Evolutionary conservation across 2,888 invertebrate species (phyloP).

Genomic region (Thysanoteuthis rhombus): DNA sequence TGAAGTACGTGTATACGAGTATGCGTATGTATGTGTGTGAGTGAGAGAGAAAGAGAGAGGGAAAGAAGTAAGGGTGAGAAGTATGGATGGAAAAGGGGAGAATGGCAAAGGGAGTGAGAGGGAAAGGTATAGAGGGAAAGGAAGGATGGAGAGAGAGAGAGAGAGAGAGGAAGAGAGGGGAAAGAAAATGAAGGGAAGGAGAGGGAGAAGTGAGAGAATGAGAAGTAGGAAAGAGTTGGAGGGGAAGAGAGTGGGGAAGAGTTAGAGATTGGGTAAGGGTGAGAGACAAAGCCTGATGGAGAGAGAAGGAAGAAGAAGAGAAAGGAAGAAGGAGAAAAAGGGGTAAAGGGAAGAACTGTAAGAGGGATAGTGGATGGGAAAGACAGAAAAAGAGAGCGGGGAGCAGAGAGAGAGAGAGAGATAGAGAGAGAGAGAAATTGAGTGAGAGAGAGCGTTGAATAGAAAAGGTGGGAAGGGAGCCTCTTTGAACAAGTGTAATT

Average conservation of each 20-base stretch:
- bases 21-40: no score
- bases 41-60: no score
- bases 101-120: no score
- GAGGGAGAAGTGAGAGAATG: not conserved
- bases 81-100: no score
- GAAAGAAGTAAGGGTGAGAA: no score
- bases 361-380: not conserved
- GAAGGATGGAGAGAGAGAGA: not conserved
- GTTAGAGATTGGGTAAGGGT: not conserved
- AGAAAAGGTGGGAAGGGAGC: not conserved
- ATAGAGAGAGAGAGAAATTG: not conserved
- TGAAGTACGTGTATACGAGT: no score
- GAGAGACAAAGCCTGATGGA: not conserved
- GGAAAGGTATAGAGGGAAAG: no score
- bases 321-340: not conserved
- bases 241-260: not conserved
- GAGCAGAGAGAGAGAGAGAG: not conserved
- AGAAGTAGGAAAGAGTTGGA: not conserved
- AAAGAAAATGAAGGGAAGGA: not conserved
- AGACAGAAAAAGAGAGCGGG: not conserved
- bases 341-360: not conserved
- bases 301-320: not conserved
- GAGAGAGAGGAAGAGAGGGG: no score
- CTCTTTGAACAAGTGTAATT: not conserved
- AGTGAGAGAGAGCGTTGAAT: not conserved